Percentiles rank a stretch among this genome's conserved stretches.
Conservation (phyloP, 2,888 invertebrate species). For the Zhuqinia jingwanae region DNA sequence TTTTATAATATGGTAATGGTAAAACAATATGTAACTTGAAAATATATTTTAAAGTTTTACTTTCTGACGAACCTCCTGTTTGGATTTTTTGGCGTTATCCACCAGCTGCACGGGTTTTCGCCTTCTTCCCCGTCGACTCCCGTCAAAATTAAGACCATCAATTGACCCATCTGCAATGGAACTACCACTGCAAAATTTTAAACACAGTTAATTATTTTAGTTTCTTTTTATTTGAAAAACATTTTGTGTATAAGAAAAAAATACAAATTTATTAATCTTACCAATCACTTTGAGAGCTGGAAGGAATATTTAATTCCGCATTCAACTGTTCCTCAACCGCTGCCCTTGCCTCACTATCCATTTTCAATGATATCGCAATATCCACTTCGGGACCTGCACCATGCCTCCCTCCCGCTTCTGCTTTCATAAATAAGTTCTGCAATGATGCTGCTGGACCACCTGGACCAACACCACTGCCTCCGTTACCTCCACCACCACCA, state of each 20-base stretch:
- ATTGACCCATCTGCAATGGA: conserved; percentile 27
- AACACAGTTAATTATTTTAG: neutral
- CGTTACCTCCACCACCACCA: neutral
- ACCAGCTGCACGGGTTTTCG: conserved; percentile 35
- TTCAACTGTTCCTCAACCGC: neutral
- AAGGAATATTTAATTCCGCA: neutral
- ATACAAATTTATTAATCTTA: neutral
- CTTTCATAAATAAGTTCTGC: conserved; percentile 10
- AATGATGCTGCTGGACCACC: too few relatives aligned
- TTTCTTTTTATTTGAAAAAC: too few relatives aligned
- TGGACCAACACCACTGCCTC: too few relatives aligned
- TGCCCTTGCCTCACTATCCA: conserved; percentile 9
- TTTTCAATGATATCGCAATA: conserved; percentile 2
- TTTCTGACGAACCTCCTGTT: conserved; percentile 31
- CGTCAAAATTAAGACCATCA: conserved; percentile 22
- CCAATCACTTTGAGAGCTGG: conserved; percentile 38
- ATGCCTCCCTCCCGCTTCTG: neutral
- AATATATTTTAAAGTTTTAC: too few relatives aligned
- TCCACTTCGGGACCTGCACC: neutral
- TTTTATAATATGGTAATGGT: too few relatives aligned
- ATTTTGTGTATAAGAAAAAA: too few relatives aligned
- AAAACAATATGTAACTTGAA: too few relatives aligned
- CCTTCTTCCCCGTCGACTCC: neutral
- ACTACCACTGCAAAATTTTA: conserved; percentile 1
- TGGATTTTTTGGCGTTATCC: conserved; percentile 29